Percentiles rank a stretch among this genome's conserved stretches.
These are phyloP conservation scores for Halichoeres trimaculatus DNA, from an alignment of 2,113 vertebrate species.

Conservation along the genomic window DNA sequence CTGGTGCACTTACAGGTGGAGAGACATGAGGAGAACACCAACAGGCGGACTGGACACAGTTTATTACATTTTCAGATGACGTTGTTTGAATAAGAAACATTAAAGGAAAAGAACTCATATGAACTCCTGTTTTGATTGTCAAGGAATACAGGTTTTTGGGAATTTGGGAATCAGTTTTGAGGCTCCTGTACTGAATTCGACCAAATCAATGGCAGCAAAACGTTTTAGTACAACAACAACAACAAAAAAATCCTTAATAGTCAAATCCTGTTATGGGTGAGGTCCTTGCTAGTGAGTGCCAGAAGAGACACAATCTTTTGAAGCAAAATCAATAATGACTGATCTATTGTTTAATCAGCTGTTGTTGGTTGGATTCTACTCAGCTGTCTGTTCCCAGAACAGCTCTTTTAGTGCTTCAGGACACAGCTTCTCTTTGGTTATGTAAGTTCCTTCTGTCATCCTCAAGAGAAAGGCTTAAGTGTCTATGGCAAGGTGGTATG, in stretches of 20 bases:
- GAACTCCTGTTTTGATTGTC: no score
- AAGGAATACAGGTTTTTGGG: no score
- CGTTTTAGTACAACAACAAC: no score
- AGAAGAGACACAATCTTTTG: background rate
- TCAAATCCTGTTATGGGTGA: no score
- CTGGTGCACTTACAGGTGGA: slow-evolving; percentile 25
- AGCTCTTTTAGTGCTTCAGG: no score
- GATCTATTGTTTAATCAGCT: background rate
- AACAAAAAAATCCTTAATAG: no score
- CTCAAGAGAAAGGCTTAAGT: background rate
- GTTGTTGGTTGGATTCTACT: background rate
- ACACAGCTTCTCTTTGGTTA: background rate
- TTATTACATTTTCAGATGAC: slow-evolving; percentile 7
- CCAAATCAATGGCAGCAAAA: no score
- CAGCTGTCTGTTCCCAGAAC: background rate
- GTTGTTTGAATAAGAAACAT: slow-evolving; percentile 1
- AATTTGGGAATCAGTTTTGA: no score
- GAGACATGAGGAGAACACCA: slow-evolving; percentile 2
- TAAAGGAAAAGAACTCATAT: background rate
- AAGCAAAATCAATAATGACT: background rate
- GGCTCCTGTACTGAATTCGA: no score
- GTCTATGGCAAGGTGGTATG: background rate
- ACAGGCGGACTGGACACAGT: background rate
- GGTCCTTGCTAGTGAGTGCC: no score
- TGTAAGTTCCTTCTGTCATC: background rate